Conservation (phyloP, 2,797 vertebrate species). For the Oreonectes daqikongensis region DNA sequence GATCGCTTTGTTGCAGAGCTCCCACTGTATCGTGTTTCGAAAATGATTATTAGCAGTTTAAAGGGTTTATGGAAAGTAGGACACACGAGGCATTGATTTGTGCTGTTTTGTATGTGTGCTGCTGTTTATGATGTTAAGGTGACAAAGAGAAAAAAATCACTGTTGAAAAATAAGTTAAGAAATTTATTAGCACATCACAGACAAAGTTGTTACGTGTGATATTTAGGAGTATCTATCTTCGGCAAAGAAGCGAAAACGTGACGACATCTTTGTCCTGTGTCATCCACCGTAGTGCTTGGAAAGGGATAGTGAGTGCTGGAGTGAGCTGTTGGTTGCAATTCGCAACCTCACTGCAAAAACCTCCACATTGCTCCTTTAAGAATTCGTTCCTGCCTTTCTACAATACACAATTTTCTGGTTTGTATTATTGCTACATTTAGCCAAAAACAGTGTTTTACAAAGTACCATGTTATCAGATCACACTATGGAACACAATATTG, state of each 20-base stretch:
- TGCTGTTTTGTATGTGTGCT: not conserved
- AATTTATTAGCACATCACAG: not conserved
- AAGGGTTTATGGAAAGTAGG: conserved; percentile 14
- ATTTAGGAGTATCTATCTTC: too few species aligned
- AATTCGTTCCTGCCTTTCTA: not conserved
- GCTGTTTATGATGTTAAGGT: not conserved
- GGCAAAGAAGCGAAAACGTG: too few species aligned
- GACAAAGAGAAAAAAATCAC: conserved; percentile 5
- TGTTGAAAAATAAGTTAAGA: not conserved
- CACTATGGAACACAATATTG: not conserved
- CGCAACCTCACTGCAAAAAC: too few species aligned
- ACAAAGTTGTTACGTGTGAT: too few species aligned
- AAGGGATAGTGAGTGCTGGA: too few species aligned
- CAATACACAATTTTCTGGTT: not conserved
- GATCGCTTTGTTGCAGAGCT: conserved; percentile 26
- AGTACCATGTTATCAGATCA: not conserved
- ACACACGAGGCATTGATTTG: not conserved
- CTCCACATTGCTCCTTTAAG: too few species aligned
- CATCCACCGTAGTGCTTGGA: too few species aligned
- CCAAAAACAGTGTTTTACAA: not conserved
- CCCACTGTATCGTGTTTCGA: conserved; percentile 51
- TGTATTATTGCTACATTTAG: not conserved
- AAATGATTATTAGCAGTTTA: conserved; percentile 56
- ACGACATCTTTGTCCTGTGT: too few species aligned
- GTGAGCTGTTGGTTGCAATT: too few species aligned